A percentile compares a stretch with the other conserved stretches of the same genome.
phyloP scores from a whole-genome alignment of 2,888 invertebrate genomes.

The Heteromurus nitidus region DNA sequence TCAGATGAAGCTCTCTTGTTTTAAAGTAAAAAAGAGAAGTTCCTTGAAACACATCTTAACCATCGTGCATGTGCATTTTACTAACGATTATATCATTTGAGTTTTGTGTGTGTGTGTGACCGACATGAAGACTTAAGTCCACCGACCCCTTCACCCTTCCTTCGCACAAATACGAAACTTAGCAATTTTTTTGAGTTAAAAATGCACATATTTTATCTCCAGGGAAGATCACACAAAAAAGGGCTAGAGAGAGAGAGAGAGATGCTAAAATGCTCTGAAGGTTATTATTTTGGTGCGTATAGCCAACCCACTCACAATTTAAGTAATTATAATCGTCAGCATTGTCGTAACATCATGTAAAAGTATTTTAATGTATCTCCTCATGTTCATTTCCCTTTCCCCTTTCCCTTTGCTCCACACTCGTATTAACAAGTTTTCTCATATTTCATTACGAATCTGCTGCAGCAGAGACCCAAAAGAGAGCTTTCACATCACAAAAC shows the following conservation, averaged over 20 bases:
- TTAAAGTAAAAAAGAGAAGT: constrained; percentile 39
- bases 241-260: neutral
- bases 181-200: neutral
- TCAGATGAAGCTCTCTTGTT: constrained; percentile 58
- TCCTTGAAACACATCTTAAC: constrained; percentile 13
- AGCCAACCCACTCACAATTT: no score
- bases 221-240: neutral
- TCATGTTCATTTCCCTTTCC: constrained; percentile 20
- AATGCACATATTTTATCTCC: constrained; percentile 15
- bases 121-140: constrained; percentile 44
- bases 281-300: neutral
- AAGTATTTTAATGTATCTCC: no score
- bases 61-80: constrained; percentile 2
- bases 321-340: constrained; percentile 2
- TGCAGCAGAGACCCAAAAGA: no score
- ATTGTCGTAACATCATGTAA: neutral
- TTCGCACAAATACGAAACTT: neutral
- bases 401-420: neutral
- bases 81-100: constrained; percentile 36
- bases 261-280: neutral
- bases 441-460: no score
- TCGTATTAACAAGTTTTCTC: neutral
- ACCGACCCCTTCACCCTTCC: constrained; percentile 61
- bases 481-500: neutral
- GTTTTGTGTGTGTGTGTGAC: constrained; percentile 51